A percentile compares a stretch with the other conserved stretches of the same genome.
Evolutionary conservation across 1,140 invertebrate genomes (phyloP).

Genomic region (Druon quercuslanigerum): DNA sequence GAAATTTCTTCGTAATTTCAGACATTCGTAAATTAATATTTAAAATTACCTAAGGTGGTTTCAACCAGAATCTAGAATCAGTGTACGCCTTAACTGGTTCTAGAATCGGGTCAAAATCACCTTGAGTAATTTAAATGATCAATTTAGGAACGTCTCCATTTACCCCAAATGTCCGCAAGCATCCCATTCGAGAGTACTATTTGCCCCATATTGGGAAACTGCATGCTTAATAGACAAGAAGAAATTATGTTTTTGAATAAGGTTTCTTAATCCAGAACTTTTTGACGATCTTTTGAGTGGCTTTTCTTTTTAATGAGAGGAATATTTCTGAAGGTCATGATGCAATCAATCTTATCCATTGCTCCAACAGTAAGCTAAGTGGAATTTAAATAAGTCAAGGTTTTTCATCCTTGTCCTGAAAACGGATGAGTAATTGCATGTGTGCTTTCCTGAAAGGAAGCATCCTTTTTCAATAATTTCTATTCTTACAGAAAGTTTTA

Average conservation of each 20-base stretch:
- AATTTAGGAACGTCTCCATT: too few species aligned
- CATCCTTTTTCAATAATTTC: background rate
- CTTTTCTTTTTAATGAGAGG: background rate
- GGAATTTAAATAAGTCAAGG: constrained; percentile 24
- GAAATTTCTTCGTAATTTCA: too few species aligned
- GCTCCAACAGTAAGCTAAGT: background rate
- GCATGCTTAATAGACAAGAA: background rate
- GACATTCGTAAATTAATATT: too few species aligned
- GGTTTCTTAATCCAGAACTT: background rate
- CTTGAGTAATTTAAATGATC: too few species aligned
- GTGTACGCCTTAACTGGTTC: too few species aligned
- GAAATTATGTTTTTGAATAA: background rate
- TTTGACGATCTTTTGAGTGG: background rate
- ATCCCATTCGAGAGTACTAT: too few species aligned
- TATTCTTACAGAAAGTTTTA: too few species aligned
- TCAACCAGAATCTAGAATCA: too few species aligned
- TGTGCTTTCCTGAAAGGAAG: background rate
- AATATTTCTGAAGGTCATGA: constrained; percentile 12
- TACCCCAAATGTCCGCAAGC: too few species aligned
- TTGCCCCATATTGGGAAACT: too few species aligned
- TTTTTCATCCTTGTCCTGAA: constrained; percentile 7
- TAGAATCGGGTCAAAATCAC: too few species aligned
- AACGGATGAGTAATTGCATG: background rate
- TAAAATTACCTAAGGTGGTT: too few species aligned
- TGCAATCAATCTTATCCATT: constrained; percentile 23